Conservation (phyloP, 2,888 invertebrate species). For the Tillus elongatus region DNA sequence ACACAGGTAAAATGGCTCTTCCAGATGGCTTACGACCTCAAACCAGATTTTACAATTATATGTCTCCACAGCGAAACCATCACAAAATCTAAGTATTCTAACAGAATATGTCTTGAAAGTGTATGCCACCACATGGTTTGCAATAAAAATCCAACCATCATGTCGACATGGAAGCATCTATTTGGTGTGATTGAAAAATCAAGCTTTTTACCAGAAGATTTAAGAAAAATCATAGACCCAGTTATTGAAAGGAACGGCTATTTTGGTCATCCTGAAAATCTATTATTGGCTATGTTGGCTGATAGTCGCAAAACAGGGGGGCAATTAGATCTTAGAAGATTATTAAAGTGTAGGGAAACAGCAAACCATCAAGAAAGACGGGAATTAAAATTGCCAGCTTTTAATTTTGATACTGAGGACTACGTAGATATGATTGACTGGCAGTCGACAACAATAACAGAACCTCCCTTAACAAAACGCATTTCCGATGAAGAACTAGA, state of each 20-base stretch:
- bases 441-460: too few relatives aligned
- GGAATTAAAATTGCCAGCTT: neutral
- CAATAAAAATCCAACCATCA: slow-evolving; percentile 3
- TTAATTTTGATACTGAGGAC: slow-evolving; percentile 6
- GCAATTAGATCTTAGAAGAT: slow-evolving; percentile 1
- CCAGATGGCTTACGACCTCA: slow-evolving; percentile 12
- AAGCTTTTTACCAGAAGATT: neutral
- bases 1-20: slow-evolving; percentile 10
- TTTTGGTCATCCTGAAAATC: slow-evolving; percentile 10
- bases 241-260: slow-evolving; percentile 5
- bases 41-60: slow-evolving; percentile 10
- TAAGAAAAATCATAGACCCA: neutral
- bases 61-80: slow-evolving; percentile 5
- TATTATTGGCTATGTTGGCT: slow-evolving; percentile 6
- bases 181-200: neutral
- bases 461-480: neutral
- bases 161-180: slow-evolving; percentile 1
- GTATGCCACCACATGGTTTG: slow-evolving; percentile 8
- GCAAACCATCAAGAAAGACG: neutral
- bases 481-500: too few relatives aligned
- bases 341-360: slow-evolving; percentile 1
- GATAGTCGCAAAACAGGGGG: slow-evolving; percentile 3
- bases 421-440: too few relatives aligned
- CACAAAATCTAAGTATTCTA: slow-evolving; percentile 5
- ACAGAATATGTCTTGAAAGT: slow-evolving; percentile 6